Evolutionary conservation across 2,888 invertebrate genomes (phyloP), one percentile per base, ranked within the genome.

Genomic region (Gari tellinella): DNA sequence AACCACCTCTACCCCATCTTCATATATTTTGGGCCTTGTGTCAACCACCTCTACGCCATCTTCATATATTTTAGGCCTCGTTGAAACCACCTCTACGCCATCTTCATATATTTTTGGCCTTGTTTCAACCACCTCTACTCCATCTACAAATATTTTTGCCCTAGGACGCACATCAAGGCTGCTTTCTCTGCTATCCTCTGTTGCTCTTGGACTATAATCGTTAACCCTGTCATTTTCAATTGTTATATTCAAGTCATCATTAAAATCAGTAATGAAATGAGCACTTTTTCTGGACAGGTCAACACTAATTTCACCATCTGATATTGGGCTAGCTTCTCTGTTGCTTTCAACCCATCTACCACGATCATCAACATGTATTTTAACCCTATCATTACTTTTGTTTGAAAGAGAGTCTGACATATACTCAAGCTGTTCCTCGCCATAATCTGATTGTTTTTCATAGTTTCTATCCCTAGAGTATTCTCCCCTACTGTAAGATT

Each of bases 331-430:
- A 8, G 31, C n/a, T 17, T 61, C 45, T n/a, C 19, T 23, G 14
- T 64, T 55, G 48, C 25, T 67, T 61, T 74, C 74, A 56, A 74
- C 68, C 74, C 74, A 69, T 49, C 68, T 31, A 25, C 74, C 74
- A 25, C 48, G 26, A 38, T 68, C 51, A 65, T 68, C 68, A 5
- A 74, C 52, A 61, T 74, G 74, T 49, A 74, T 65, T 31, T 64
- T 74, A 10, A 74, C 48, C 31, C 67, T 61, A 51, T 38, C 25
- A 46, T 55, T 60, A 7, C 66, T 40, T 12, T 19, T 31, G 17
- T 57, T 31, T 19, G 52, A 58, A 51, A 38, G 55, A 1, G 41
- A 48, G 17, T 60, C 49, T 49, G 31, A 31, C 4, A 31, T 31
- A 10, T 31, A 31, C 5, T 31, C 31, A 4, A 4, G 4, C 4